A percentile compares a stretch with the other conserved stretches of the same genome.
These are phyloP conservation scores for Ophion ventricosus DNA, from an alignment of 2,888 invertebrate species.

Conservation along the genomic window DNA sequence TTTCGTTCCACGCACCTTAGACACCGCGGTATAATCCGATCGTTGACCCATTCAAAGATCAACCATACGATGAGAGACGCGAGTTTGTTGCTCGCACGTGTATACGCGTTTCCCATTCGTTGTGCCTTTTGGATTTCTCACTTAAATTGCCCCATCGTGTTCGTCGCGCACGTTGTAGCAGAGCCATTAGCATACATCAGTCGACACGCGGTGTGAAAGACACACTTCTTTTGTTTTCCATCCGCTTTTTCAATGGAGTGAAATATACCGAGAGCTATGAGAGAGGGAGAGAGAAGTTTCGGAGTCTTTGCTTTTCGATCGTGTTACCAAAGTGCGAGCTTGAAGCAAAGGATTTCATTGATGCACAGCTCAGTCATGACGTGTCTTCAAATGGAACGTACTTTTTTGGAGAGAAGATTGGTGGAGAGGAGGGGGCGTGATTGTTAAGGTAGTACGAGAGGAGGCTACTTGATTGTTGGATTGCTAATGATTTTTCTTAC, in stretches of 20 bases:
- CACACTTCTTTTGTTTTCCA: neutral
- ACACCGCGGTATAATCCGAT: neutral
- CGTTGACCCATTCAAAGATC: neutral
- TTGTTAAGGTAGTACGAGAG: too few species aligned
- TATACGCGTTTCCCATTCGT: neutral
- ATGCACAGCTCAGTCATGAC: too few species aligned
- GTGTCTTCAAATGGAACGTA: too few species aligned
- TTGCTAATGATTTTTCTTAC: too few species aligned
- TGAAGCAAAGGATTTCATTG: too few species aligned
- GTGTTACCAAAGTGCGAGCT: too few species aligned
- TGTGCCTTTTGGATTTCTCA: neutral
- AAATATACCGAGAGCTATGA: neutral
- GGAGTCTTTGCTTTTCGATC: too few species aligned
- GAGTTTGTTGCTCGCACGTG: neutral
- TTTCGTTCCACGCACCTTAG: neutral
- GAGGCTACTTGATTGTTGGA: too few species aligned
- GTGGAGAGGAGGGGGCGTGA: too few species aligned
- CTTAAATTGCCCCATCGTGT: neutral
- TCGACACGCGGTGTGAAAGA: neutral
- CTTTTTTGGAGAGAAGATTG: too few species aligned
- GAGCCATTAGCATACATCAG: neutral
- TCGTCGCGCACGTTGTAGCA: neutral
- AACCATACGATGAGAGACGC: neutral
- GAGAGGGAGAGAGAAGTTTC: neutral
- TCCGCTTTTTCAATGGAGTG: too few species aligned